phyloP scores from a whole-genome alignment of 2,797 vertebrate genomes.

The Gobio occitaniae region DNA sequence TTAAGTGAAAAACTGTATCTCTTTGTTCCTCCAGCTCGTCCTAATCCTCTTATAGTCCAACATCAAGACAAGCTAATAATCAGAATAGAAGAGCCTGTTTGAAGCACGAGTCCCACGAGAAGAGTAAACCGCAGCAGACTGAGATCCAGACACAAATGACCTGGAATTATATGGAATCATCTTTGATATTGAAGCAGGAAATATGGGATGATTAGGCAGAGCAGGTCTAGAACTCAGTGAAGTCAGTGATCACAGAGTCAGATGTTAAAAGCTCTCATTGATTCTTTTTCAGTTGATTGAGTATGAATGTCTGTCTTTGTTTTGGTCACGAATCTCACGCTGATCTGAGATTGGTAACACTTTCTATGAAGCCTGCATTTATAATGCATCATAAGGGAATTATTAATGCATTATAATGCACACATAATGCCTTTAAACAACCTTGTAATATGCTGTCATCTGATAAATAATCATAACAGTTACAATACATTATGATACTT shows the following conservation, averaged over 20 bases:
- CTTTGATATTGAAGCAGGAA: slow-evolving; percentile 28
- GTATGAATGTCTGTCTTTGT: slow-evolving; percentile 1
- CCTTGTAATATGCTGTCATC: too few relatives aligned
- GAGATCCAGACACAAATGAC: slow-evolving; percentile 60
- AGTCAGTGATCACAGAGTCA: slow-evolving; percentile 21
- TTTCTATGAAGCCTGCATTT: too few relatives aligned
- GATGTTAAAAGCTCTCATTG: not conserved
- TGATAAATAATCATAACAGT: too few relatives aligned
- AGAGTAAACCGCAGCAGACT: slow-evolving; percentile 42
- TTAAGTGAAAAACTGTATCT: slow-evolving; percentile 17
- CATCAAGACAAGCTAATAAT: slow-evolving; percentile 19
- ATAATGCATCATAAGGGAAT: too few relatives aligned
- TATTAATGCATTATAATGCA: too few relatives aligned
- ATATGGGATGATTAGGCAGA: not conserved
- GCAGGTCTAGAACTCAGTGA: not conserved
- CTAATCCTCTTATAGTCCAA: slow-evolving; percentile 45
- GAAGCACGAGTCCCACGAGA: slow-evolving; percentile 52
- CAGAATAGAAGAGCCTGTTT: slow-evolving; percentile 8
- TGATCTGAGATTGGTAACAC: not conserved
- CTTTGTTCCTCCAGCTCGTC: slow-evolving; percentile 15
- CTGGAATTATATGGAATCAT: not conserved
- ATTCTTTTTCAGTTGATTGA: not conserved
- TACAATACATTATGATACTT: too few relatives aligned
- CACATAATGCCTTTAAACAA: too few relatives aligned
- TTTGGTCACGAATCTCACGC: not conserved